phyloP scores from a whole-genome alignment of 1,140 invertebrate genomes.

The Mylabris phalerata region DNA sequence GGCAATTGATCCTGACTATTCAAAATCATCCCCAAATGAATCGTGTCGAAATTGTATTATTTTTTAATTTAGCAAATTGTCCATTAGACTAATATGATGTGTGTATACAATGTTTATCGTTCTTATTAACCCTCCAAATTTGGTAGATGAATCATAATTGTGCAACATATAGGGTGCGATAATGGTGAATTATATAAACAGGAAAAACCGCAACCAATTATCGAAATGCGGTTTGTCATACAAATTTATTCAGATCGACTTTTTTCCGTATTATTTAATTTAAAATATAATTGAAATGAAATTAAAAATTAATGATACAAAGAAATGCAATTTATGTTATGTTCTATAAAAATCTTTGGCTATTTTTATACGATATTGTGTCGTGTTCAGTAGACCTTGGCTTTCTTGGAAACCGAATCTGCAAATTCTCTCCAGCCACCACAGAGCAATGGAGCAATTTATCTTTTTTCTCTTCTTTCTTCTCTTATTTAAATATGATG shows the following conservation, averaged over 20 bases:
- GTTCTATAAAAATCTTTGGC: constrained; percentile 3
- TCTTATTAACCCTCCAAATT: constrained; percentile 1
- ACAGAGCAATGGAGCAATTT: no score
- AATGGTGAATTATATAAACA: background rate
- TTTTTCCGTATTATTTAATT: constrained; percentile 5
- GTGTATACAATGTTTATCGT: background rate
- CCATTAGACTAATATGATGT: constrained; percentile 5
- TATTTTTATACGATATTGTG: constrained; percentile 13
- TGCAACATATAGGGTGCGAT: constrained; percentile 2
- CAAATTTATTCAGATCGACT: no score
- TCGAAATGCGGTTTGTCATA: background rate
- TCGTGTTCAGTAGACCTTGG: constrained; percentile 12
- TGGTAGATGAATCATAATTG: background rate
- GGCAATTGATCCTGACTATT: no score
- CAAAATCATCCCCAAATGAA: no score
- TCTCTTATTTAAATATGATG: no score
- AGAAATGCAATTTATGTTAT: background rate
- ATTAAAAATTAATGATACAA: constrained; percentile 4
- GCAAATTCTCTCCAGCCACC: constrained; percentile 1
- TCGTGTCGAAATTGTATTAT: constrained; percentile 1
- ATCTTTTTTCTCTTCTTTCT: no score
- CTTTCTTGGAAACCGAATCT: constrained; percentile 10
- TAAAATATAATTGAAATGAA: background rate
- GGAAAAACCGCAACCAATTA: constrained; percentile 2
- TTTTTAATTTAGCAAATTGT: constrained; percentile 12